Evolutionary conservation across 2,888 invertebrate genomes (phyloP), one percentile per base, ranked within the genome.

Genomic region (Caenorhabditis zanzibari): DNA sequence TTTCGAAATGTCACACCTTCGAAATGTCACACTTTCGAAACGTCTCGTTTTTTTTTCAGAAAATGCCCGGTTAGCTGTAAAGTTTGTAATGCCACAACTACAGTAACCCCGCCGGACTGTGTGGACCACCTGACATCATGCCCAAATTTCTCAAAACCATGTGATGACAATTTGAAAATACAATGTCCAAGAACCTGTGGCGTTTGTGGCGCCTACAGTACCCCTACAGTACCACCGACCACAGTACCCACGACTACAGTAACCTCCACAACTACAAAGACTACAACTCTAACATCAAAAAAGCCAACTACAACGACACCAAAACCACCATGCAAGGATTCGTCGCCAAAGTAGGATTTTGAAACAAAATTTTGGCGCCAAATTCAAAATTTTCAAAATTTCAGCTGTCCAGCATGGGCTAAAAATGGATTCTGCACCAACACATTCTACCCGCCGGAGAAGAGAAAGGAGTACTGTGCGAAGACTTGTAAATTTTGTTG

Each of bases 351-450:
- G 66, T 66, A 5, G 19, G 64, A 16, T 24, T 26, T 44, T n/a
- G 32, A 44, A 47, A 44, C 14, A 26, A 3, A 10, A n/a, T 64
- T 19, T 64, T 47, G n/a, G 16, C 32, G 9, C n/a, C 5, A n/a
- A 44, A 63, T 22, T 22, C 16, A 26, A 64, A 64, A 28, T 19
- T 26, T 10, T 49, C 4, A 19, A 47, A 26, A 10, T 76, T 76
- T 14, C 68, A 76, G 76, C 14, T 77, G 77, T 47, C 32, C 54
- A n/a, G 28, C n/a, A n/a, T 77, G 77, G 77, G 61, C 77, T 10
- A 77, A 71, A 24, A 77, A 77, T 44, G 77, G 77, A 24, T 77
- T 77, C 77, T 77, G 77, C 26, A 77, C 77, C 1, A 77, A 77
- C 63, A 77, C 49, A 28, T 77, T 71, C 71, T 77, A 77, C 47